A percentile compares a stretch with the other conserved stretches of the same genome.
Conservation (phyloP, 2,888 invertebrate genomes). For the Scrobipalpa atriplicella region DNA sequence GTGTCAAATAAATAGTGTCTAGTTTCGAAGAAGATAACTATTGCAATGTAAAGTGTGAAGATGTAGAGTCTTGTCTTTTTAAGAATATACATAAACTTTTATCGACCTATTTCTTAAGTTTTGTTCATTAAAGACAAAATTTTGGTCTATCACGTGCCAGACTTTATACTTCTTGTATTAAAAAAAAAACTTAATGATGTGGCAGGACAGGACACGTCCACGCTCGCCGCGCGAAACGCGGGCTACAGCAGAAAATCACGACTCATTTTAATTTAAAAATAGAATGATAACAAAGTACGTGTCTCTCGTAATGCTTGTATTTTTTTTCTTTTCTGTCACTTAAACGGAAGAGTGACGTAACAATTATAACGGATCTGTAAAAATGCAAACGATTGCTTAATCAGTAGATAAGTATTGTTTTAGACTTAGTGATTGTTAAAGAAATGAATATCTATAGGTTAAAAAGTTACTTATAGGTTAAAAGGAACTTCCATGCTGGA, state of each 20-base stretch:
- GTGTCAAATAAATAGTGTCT: too few relatives aligned
- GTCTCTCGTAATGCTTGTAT: slow-evolving; percentile 59
- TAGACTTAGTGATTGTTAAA: too few relatives aligned
- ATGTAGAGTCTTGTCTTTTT: too few relatives aligned
- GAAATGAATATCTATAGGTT: too few relatives aligned
- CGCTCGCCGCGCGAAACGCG: slow-evolving; percentile 23
- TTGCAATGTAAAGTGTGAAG: too few relatives aligned
- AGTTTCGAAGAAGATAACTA: too few relatives aligned
- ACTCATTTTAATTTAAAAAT: slow-evolving; percentile 55
- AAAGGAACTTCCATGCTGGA: too few relatives aligned
- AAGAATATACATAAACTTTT: too few relatives aligned
- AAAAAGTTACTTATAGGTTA: too few relatives aligned
- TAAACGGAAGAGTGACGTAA: slow-evolving; percentile 48
- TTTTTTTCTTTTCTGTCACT: slow-evolving; percentile 65
- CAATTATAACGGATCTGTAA: slow-evolving; percentile 34
- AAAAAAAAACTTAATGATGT: slow-evolving; percentile 23
- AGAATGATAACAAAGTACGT: slow-evolving; percentile 64
- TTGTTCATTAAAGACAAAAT: too few relatives aligned
- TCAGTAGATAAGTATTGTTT: not conserved
- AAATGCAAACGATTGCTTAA: not conserved
- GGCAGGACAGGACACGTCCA: slow-evolving; percentile 25
- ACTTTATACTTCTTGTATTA: not conserved
- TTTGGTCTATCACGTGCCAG: not conserved
- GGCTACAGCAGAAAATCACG: slow-evolving; percentile 47
- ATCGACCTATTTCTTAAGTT: too few relatives aligned